These are phyloP conservation scores for Bubo scandiacus DNA, from an alignment of 2,113 vertebrate genomes.

Conservation along the genomic window DNA sequence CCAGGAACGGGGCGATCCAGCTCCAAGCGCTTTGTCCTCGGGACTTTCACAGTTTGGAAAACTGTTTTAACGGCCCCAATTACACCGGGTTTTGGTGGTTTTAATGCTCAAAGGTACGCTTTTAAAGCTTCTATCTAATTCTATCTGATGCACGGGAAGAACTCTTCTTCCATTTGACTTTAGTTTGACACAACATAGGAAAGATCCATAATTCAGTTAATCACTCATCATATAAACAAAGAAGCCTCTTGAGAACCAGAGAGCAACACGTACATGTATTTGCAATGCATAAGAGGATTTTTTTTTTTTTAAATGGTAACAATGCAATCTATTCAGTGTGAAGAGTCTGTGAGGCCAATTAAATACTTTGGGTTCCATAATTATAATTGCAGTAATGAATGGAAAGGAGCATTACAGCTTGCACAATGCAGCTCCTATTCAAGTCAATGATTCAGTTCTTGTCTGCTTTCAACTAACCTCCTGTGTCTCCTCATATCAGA, in stretches of 20 bases:
- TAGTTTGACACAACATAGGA: background rate
- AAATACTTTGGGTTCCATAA: constrained; percentile 77
- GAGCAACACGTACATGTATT: constrained; percentile 64
- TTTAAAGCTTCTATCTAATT: background rate
- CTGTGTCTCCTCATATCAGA: constrained; percentile 58
- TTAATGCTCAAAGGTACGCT: accelerated
- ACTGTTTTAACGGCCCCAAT: accelerated
- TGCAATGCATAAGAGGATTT: constrained; percentile 63
- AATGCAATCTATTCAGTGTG: constrained; percentile 77
- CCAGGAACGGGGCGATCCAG: accelerated
- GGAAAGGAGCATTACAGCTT: constrained; percentile 62
- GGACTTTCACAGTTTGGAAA: accelerated
- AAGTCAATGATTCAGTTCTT: constrained; percentile 21
- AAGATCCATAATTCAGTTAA: constrained; percentile 70
- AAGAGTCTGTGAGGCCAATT: constrained; percentile 73
- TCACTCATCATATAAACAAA: constrained; percentile 78
- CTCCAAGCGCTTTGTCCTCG: accelerated
- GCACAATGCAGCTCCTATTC: constrained; percentile 69
- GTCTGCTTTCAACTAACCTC: constrained; percentile 68
- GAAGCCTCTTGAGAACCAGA: constrained; percentile 72
- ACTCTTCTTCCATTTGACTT: constrained; percentile 18
- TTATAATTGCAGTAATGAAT: constrained; percentile 78
- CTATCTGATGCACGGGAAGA: background rate
- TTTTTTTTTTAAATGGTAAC: constrained; percentile 62
- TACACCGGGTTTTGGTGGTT: accelerated